Evolutionary conservation across 2,113 vertebrate species (phyloP), one percentile per base, ranked within the genome.

Genomic region (Nibea coibor): DNA sequence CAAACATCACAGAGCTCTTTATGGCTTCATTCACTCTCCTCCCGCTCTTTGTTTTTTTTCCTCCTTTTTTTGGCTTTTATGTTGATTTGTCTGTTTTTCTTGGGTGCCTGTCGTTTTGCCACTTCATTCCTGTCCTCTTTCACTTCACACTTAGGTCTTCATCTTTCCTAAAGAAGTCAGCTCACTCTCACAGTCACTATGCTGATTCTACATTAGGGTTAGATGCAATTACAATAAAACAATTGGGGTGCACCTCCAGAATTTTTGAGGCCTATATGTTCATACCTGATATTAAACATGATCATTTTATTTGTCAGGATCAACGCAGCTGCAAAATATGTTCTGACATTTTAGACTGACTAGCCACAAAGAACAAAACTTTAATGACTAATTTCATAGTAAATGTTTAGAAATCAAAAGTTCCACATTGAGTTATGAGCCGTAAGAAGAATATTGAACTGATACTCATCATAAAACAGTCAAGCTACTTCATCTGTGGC

Each of bases 1-100:
- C 47, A 35, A 0, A n/a, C 31, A 10, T 43, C 63, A 19, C 78
- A n/a, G 22, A 80, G 61, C 72, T 80, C 64, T 50, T 35, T 26
- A 70, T 43, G 2, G 48, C 83, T 80, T 76, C 65, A 82, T 61
- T 80, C 79, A 72, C 76, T 61, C 35, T 76, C 72, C 69, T 83
- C 66, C 64, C 71, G 22, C 75, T 75, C 15, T 65, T 78, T 72
- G 14, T 51, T 68, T 59, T 59, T 66, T 39, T 39, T 22, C 14
- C 19, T 12, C 51, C 64, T 67, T 48, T 56, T 48, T 79, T 79
- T 63, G 20, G 61, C 64, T 86, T 77, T 65, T 54, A 45, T 26
- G 56, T 84, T 86, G 43, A 83, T 85, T 81, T 71, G 62, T 87
- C 67, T 81, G 62, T 78, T 86, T 67, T 87, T 79, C 72, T 61